Conservation (phyloP, 2,797 vertebrate species). For the Denticeps clupeoides region DNA sequence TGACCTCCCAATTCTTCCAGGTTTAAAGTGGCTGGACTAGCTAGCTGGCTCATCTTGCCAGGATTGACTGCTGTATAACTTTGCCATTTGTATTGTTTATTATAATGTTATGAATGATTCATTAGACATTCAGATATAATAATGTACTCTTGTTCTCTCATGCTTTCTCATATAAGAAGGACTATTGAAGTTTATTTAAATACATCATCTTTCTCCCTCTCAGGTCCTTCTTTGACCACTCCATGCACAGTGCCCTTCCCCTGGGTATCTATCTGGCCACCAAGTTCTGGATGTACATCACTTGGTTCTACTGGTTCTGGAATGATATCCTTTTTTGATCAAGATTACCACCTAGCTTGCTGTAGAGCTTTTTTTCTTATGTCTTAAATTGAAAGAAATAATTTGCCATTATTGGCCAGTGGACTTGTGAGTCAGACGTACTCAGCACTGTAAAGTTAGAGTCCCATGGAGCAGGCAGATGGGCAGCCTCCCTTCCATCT, state of each 20-base stretch:
- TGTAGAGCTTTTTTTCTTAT: background rate
- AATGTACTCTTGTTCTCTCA: background rate
- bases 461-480: conserved; percentile 6
- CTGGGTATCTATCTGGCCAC: conserved; percentile 98
- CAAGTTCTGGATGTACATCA: conserved; percentile 99
- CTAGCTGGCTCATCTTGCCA: too few relatives aligned
- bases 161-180: too few relatives aligned
- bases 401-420: background rate
- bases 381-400: background rate
- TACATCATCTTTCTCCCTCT: background rate
- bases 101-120: too few relatives aligned
- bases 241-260: conserved; percentile 97
- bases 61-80: too few relatives aligned
- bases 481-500: conserved; percentile 9
- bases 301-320: conserved; percentile 99
- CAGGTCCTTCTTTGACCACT: conserved; percentile 98
- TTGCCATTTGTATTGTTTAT: too few relatives aligned
- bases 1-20: too few relatives aligned
- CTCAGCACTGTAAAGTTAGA: background rate
- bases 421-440: background rate
- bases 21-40: too few relatives aligned
- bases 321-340: conserved; percentile 83
- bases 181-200: too few relatives aligned
- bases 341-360: conserved; percentile 13
- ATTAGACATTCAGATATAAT: too few relatives aligned